Conservation (phyloP, 2,113 vertebrate genomes). For the Hydrolagus affinis region DNA sequence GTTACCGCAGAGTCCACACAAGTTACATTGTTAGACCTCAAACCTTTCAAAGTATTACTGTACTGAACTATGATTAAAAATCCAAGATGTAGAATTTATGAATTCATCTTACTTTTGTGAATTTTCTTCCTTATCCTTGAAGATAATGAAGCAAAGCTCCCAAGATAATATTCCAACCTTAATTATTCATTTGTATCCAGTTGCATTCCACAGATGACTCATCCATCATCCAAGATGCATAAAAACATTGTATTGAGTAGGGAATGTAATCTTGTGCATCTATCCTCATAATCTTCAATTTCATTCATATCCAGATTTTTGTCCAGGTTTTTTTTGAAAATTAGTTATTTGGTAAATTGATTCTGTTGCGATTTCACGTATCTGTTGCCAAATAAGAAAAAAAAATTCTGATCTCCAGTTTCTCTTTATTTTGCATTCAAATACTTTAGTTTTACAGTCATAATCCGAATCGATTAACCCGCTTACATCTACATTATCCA, state of each 20-base stretch:
- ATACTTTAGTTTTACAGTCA: no score
- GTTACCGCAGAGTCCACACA: background rate
- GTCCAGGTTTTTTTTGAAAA: background rate
- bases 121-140: background rate
- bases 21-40: background rate
- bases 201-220: background rate
- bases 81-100: background rate
- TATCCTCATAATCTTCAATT: background rate
- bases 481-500: background rate
- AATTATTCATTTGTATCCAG: constrained; percentile 7
- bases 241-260: background rate
- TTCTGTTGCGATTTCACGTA: background rate
- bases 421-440: no score
- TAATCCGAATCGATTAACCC: no score
- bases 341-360: background rate
- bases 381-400: background rate
- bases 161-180: background rate
- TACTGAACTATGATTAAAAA: background rate
- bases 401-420: background rate
- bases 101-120: background rate
- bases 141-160: background rate
- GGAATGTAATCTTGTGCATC: constrained; percentile 16
- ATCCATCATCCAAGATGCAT: background rate
- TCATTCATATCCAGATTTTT: background rate
- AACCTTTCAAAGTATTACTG: background rate